Evolutionary conservation across 1,140 invertebrate species (phyloP), one percentile per base, ranked within the genome.

Genomic region (Mizuhopecten yessoensis): DNA sequence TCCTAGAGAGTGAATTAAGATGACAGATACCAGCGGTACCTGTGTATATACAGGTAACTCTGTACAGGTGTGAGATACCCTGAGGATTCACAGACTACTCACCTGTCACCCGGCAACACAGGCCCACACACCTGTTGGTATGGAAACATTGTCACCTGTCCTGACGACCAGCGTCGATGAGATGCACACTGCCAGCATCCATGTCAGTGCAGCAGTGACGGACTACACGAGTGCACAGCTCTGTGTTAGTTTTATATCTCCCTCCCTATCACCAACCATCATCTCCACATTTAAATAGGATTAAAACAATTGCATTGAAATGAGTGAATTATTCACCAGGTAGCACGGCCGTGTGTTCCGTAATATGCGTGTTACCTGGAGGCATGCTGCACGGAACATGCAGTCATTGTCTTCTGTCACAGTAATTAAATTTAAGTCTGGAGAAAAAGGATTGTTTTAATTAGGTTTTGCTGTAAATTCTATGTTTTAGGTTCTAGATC

Each of bases 251-350:
- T 17, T 29, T n/a, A 29, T 75, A 75, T 75, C 57, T 29, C 23
- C 1, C 9, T 75, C 57, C 57, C 57, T 75, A 75, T 75, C 57
- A 29, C 57, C 57, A 75, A 75, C 17, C 23, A 75, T 7, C 57
- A 75, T n/a, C 57, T 75, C 57, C 57, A 75, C 57, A 29, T n/a
- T 75, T 75, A 75, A 75, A 75, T 75, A 75, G 57, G 57, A 75
- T 75, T 75, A 75, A 75, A 75, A 75, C 57, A 75, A 75, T 75
- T 75, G 57, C n/a, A 75, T 75, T 75, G 57, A 75, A 75, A 75
- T 75, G 57, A 75, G 57, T 75, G 57, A 75, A 75, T 75, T 75
- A 75, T 75, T 75, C 57, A 75, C 57, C 57, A 75, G 57, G 57
- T 75, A 75, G 57, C 57, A 3, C 45, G 7, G 15, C 45, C 45